Conservation (phyloP, 2,113 vertebrate species). For the Prolemur simus region DNA sequence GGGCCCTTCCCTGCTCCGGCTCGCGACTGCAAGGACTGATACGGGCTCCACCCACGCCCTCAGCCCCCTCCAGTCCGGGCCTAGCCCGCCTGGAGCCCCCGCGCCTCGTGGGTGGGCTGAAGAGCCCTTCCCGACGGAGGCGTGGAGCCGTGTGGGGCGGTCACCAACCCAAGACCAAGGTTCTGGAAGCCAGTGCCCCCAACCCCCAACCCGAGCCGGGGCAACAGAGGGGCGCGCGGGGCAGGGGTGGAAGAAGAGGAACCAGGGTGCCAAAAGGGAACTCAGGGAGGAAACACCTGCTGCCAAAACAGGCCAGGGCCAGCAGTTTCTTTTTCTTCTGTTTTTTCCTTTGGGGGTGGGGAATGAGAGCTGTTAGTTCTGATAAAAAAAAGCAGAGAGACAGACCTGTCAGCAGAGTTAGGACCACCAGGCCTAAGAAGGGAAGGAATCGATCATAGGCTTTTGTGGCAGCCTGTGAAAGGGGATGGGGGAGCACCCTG, state of each 20-base stretch:
- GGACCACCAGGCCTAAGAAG: neutral
- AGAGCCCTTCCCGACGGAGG: too few species aligned
- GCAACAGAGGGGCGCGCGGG: neutral
- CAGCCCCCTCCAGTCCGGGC: neutral
- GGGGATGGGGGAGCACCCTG: fast-evolving
- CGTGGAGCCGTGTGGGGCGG: neutral
- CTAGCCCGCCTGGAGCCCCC: too few species aligned
- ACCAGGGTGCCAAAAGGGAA: neutral
- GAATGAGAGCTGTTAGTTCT: neutral
- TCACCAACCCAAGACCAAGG: neutral
- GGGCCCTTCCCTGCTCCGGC: neutral
- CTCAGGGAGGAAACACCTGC: slow-evolving; percentile 52
- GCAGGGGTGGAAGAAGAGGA: neutral
- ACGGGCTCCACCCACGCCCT: neutral
- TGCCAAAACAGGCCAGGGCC: neutral
- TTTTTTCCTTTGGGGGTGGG: neutral
- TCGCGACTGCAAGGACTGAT: neutral
- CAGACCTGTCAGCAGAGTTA: neutral
- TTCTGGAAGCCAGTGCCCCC: neutral
- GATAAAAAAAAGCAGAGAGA: neutral
- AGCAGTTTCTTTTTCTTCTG: neutral
- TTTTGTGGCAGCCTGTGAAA: neutral
- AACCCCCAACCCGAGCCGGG: neutral
- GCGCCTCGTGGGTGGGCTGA: neutral
- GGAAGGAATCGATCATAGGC: neutral